Base-by-base conservation (phyloP, 2,888 invertebrate genomes). In the Limulus polyphemus region DNA sequence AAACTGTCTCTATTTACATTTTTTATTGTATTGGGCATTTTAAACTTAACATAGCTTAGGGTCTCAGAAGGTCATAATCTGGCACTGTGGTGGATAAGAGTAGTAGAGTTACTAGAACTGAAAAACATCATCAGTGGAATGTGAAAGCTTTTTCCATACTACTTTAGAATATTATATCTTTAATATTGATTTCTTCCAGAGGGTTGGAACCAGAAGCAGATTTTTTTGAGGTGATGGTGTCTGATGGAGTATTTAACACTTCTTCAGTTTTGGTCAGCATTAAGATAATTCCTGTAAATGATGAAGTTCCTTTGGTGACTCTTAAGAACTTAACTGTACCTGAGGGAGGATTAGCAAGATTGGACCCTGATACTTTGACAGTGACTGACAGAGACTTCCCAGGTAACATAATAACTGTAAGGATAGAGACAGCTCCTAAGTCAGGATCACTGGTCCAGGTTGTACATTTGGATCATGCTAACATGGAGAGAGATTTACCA, bases 181-280 rank as follows among this genome's bases (percentile, higher is more conserved):
- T 54, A 46, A 10, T 56, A 12, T 48, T 47, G 10, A 48, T 62
- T 12, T 58, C 47, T 61, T 63, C 16, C 46, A 73, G 72, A 56
- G 72, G 72, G n/a, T 72, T 74, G 17, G 75, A 75, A 67, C 76
- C 76, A n/a, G 70, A 73, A 7, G 70, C 69, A 17, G 76, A 77
- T 66, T 69, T 72, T 13, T 73, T 76, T 62, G 71, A 72, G 52
- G 67, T 76, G 11, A 74, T 74, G 63, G 75, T 74, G 2, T 74
- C 74, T 2, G 76, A 77, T 63, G 76, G 76, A n/a, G 73, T 72
- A 52, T 71, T 73, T 56, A 72, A 73, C 58, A 76, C 76, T 0
- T 67, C 69, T 2, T 65, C 70, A 13, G 69, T 70, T 55, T 71
- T 70, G 14, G 68, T 75, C 16, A 67, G 68, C 47, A 71, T 76